These are phyloP conservation scores for Ophraella communa DNA, from an alignment of 2,888 invertebrate species.

Conservation along the genomic window DNA sequence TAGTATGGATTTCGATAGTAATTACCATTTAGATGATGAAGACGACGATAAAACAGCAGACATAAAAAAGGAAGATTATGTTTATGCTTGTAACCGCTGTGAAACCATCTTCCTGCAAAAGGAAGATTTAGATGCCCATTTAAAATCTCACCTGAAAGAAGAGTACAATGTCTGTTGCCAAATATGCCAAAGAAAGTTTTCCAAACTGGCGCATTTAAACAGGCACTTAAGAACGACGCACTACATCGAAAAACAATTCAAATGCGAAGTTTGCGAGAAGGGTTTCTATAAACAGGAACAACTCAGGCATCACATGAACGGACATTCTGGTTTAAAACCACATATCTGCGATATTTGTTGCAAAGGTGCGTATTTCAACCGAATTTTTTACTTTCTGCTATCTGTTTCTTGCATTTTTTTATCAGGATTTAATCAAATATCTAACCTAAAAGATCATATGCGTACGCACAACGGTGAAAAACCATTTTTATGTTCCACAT, in stretches of 20 bases:
- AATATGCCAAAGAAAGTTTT: constrained; percentile 64
- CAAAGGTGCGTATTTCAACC: constrained; percentile 58
- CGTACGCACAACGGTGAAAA: constrained; percentile 60
- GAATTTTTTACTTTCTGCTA: neutral
- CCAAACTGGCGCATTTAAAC: constrained; percentile 62
- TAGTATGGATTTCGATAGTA: constrained; percentile 40
- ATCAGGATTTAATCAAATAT: constrained; percentile 61
- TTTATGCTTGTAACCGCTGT: constrained; percentile 42
- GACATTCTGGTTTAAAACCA: constrained; percentile 65
- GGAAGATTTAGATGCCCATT: constrained; percentile 43
- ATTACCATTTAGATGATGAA: constrained; percentile 36
- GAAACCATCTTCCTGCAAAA: constrained; percentile 40
- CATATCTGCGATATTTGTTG: constrained; percentile 66
- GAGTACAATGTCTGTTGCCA: constrained; percentile 58
- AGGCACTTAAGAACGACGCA: constrained; percentile 64
- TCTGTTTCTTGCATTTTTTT: constrained; percentile 10
- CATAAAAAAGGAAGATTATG: constrained; percentile 37
- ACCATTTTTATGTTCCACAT: constrained; percentile 58
- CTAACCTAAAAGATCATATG: constrained; percentile 60
- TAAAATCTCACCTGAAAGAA: constrained; percentile 36
- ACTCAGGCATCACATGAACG: constrained; percentile 65
- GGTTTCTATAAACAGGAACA: constrained; percentile 66
- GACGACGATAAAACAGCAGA: constrained; percentile 23
- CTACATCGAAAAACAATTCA: constrained; percentile 61
- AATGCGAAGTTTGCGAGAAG: constrained; percentile 66